phyloP scores from a whole-genome alignment of 1,140 invertebrate genomes.

The Drosophila bocqueti region DNA sequence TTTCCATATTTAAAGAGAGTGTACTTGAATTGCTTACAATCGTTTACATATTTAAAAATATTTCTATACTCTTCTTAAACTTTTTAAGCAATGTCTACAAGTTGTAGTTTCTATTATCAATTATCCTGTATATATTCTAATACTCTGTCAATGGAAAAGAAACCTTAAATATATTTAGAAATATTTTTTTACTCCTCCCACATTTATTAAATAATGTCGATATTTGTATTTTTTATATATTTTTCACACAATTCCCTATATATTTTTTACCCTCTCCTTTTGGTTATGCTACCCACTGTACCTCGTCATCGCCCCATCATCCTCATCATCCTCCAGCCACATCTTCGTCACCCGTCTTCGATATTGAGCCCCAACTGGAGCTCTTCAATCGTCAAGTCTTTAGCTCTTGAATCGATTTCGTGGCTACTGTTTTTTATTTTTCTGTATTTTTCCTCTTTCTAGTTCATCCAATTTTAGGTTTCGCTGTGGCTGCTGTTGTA shows the following conservation, averaged over 20 bases:
- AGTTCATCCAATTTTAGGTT: slow-evolving; percentile 72
- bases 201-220: no score
- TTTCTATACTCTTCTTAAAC: no score
- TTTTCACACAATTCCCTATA: no score
- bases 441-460: slow-evolving; percentile 29
- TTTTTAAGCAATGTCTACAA: no score
- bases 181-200: no score
- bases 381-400: slow-evolving; percentile 63
- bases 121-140: no score
- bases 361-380: slow-evolving; percentile 42
- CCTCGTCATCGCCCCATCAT: slow-evolving; percentile 30
- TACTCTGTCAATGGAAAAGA: no score
- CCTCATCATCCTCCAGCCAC: slow-evolving; percentile 33
- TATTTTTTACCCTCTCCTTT: background rate
- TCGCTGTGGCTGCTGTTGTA: slow-evolving; percentile 3
- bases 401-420: slow-evolving; percentile 78
- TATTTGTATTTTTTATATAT: background rate
- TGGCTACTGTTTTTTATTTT: slow-evolving; percentile 66
- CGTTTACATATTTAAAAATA: no score
- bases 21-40: no score
- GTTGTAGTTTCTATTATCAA: no score
- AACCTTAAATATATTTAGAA: no score
- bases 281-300: slow-evolving; percentile 6
- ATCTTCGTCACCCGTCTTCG: slow-evolving; percentile 52
- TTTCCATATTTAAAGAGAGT: no score